Evolutionary conservation across 2,888 invertebrate genomes (phyloP).

Genomic region (Syrphus vitripennis): DNA sequence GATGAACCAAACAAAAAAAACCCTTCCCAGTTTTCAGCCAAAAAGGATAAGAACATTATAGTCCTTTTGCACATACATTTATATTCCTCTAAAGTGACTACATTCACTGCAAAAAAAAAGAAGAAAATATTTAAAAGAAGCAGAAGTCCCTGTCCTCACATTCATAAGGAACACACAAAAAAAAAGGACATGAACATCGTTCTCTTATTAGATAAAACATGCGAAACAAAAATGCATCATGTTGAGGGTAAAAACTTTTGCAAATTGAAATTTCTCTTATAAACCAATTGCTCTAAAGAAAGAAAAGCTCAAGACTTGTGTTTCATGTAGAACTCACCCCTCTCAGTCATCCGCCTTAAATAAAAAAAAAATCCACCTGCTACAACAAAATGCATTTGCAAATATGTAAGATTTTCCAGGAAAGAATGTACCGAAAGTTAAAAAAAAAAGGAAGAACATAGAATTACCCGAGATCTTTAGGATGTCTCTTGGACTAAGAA

Average conservation of each 20-base stretch:
- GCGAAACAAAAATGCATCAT: slow-evolving; percentile 62
- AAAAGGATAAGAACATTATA: slow-evolving; percentile 5
- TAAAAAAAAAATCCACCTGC: slow-evolving; percentile 1
- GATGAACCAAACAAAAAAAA: background rate
- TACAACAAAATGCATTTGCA: slow-evolving; percentile 55
- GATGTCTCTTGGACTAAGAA: slow-evolving; percentile 48
- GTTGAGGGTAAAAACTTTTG: slow-evolving; percentile 33
- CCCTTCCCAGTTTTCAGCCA: background rate
- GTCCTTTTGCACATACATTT: slow-evolving; percentile 1
- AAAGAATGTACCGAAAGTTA: slow-evolving; percentile 7
- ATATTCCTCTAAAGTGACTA: slow-evolving; percentile 4
- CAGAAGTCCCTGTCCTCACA: background rate
- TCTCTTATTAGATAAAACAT: slow-evolving; percentile 64
- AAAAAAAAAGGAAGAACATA: slow-evolving; percentile 13
- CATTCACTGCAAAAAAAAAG: background rate
- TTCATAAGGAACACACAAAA: background rate
- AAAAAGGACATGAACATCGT: slow-evolving; percentile 60
- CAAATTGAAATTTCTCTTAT: slow-evolving; percentile 57
- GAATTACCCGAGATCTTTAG: slow-evolving; percentile 55
- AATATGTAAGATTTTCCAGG: slow-evolving; percentile 37
- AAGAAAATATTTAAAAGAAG: background rate
- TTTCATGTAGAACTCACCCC: background rate
- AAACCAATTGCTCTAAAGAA: slow-evolving; percentile 45
- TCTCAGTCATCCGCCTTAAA: background rate
- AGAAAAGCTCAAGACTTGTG: background rate